Evolutionary conservation across 2,888 invertebrate genomes (phyloP).

Genomic region (Rotaria sp.): DNA sequence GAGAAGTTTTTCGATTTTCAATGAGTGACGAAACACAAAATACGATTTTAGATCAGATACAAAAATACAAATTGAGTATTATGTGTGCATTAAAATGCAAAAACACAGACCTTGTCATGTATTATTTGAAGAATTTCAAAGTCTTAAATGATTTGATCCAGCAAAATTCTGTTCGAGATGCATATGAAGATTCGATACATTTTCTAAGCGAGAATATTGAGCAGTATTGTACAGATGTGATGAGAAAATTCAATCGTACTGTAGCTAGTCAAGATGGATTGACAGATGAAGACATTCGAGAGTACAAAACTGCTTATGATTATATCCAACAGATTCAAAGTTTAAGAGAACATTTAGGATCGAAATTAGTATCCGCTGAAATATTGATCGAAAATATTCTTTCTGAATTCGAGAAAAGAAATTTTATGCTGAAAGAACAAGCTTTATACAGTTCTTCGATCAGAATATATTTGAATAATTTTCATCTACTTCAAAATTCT

Average conservation of each 20-base stretch:
- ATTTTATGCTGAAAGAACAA: neutral
- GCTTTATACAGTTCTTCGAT: neutral
- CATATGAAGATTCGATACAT: neutral
- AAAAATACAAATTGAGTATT: neutral
- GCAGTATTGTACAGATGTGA: neutral
- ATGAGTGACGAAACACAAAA: neutral
- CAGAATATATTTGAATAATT: neutral
- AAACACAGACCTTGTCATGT: neutral
- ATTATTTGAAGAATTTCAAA: neutral
- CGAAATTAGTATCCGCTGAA: neutral
- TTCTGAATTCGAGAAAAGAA: neutral
- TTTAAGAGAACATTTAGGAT: too few relatives aligned
- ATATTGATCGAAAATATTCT: neutral
- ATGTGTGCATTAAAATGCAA: neutral
- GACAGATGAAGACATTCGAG: neutral
- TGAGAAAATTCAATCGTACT: neutral
- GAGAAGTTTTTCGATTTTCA: conserved; percentile 3
- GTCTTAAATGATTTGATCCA: neutral
- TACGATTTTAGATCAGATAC: neutral
- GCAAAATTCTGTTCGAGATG: neutral
- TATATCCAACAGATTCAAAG: neutral
- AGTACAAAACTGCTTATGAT: neutral
- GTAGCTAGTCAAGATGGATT: neutral
- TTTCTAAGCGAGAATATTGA: neutral
- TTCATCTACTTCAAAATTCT: too few relatives aligned